Evolutionary conservation across 2,888 invertebrate genomes (phyloP).

Genomic region (Dolomedes plantarius): DNA sequence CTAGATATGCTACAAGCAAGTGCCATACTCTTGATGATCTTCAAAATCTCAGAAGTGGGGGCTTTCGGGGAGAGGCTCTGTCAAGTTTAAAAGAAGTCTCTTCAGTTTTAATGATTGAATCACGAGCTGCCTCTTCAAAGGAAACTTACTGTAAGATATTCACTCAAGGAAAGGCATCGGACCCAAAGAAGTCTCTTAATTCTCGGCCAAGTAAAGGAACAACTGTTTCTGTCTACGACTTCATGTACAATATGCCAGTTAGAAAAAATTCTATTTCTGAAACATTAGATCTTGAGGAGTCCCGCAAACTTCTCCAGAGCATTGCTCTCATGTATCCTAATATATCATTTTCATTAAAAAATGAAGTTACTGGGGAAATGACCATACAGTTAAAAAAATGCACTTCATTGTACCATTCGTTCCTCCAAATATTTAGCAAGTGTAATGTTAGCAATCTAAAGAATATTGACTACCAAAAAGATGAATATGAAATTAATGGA

Average conservation of each 20-base stretch:
- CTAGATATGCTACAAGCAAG: slow-evolving; percentile 83
- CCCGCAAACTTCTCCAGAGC: slow-evolving; percentile 81
- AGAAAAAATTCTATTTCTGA: slow-evolving; percentile 80
- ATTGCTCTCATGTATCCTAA: slow-evolving; percentile 82
- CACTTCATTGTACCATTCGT: slow-evolving; percentile 79
- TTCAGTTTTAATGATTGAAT: slow-evolving; percentile 81
- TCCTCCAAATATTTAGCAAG: slow-evolving; percentile 79
- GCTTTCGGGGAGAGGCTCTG: slow-evolving; percentile 84
- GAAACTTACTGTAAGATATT: slow-evolving; percentile 82
- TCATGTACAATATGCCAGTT: slow-evolving; percentile 82
- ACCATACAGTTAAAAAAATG: slow-evolving; percentile 81
- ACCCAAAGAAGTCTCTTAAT: slow-evolving; percentile 75
- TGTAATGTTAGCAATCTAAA: slow-evolving; percentile 77
- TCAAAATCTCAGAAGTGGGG: slow-evolving; percentile 80
- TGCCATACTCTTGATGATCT: slow-evolving; percentile 80
- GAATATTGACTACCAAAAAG: slow-evolving; percentile 77
- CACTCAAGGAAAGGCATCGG: slow-evolving; percentile 78
- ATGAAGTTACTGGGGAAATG: slow-evolving; percentile 81
- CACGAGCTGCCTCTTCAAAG: slow-evolving; percentile 78
- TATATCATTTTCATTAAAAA: slow-evolving; percentile 83
- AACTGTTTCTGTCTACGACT: slow-evolving; percentile 83
- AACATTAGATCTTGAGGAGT: slow-evolving; percentile 80
- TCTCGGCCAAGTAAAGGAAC: slow-evolving; percentile 83
- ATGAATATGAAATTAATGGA: slow-evolving; percentile 80
- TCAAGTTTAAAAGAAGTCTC: slow-evolving; percentile 82